Base-by-base conservation (phyloP, 2,888 invertebrate species). In the Adela reaumurella region DNA sequence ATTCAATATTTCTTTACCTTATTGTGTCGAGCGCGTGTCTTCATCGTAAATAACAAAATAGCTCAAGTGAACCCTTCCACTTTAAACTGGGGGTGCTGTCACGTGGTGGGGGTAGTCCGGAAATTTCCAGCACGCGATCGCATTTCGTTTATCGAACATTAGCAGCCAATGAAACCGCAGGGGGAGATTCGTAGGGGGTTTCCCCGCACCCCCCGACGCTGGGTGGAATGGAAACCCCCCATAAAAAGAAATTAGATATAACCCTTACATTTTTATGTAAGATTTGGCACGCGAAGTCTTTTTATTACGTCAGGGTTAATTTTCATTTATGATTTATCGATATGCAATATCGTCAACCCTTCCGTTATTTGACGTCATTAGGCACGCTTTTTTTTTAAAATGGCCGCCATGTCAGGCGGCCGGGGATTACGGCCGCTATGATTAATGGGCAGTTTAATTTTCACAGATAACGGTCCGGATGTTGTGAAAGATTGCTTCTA, bases 131-230 rank as follows among this genome's bases (percentile, higher is more conserved):
- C 29, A 46, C 28, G 45, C 17, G 41, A 51, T 51, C 44, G 24
- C 47, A 28, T 49, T 44, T 45, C 52, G 57, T 57, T 60, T 60
- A 63, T 64, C 64, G 66, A 62, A 63, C 62, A 55, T 55, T 55
- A 55, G 53, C 53, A 55, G 55, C 54, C 55, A 55, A 55, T 55
- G 53, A 52, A 49, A 61, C 61, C 61, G 60, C 62, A 61, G 56
- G 35, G 35, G 35, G 35, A 35, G 35, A 24, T 6, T 10, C 24
- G 6, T 24, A n/a, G n/a, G n/a, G n/a, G n/a, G n/a, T 53, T 54
- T 50, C 53, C 35, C 47, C 44, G 50, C 49, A 42, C 41, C 45
- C 19, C 49, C 52, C 48, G 16, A 46, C 46, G 45, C 20, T 16
- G 29, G 28, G 17, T 41, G 17, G 11, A 11, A 14, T 19, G 24